Evolutionary conservation across 2,113 vertebrate species (phyloP).

Genomic region (Chionomys nivalis): DNA sequence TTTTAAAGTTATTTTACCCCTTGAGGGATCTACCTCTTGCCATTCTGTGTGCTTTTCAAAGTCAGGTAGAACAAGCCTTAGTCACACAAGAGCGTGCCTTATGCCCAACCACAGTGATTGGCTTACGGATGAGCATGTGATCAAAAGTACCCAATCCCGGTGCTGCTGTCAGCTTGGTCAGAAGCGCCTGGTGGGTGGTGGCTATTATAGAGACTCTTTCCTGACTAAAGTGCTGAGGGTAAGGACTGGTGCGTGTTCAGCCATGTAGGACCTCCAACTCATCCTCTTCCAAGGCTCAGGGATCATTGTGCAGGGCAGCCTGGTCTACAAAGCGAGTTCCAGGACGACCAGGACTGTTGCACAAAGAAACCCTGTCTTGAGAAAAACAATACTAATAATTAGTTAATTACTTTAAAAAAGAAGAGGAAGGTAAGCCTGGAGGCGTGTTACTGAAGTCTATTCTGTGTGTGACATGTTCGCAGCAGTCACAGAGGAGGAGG

Average conservation of each 20-base stretch:
- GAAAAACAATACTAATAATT: no score
- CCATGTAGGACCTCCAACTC: neutral
- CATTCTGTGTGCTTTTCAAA: neutral
- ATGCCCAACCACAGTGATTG: neutral
- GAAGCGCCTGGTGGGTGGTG: accelerated
- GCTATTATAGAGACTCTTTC: no score
- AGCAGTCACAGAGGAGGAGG: no score
- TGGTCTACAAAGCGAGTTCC: no score
- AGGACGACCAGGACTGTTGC: no score
- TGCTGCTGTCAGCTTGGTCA: neutral
- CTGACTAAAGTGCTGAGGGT: neutral
- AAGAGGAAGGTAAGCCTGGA: no score
- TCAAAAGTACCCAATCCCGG: neutral
- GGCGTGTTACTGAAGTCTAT: no score
- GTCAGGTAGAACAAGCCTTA: neutral
- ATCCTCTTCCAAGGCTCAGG: neutral
- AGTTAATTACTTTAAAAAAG: no score
- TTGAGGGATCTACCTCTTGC: neutral
- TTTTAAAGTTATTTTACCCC: neutral
- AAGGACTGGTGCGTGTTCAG: neutral
- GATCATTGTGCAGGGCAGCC: neutral
- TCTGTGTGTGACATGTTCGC: neutral
- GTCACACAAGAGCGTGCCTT: neutral
- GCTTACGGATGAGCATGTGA: neutral
- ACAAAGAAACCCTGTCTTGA: no score